Evolutionary conservation across 2,113 vertebrate genomes (phyloP), one percentile per base, ranked within the genome.

Genomic region (Rhineura floridana): DNA sequence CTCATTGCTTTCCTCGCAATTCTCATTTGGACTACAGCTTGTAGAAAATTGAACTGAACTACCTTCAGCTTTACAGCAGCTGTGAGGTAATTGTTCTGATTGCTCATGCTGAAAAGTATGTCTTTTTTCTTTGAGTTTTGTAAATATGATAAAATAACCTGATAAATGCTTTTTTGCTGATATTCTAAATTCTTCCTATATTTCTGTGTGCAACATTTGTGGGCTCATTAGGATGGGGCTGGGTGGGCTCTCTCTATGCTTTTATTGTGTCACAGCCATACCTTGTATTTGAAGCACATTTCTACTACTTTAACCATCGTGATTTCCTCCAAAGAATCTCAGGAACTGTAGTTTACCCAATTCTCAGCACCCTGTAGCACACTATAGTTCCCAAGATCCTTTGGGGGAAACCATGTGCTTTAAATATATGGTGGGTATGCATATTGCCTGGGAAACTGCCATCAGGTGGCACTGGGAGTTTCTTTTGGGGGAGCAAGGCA

Each of bases 1-100:
- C 88, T 93, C 89, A 87, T 82, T 50, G 78, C 80, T 93, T 94
- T 92, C 87, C 90, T 96, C 91, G 79, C 89, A 88, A 86, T 93
- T 96, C 89, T 91, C 42, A 91, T 93, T 93, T 94, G 91, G 83
- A 91, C 90, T 88, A 88, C 36, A n/a, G 62, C 88, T 94, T 90
- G 87, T 94, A 94, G 93, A 93, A 95, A 95, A 88, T 85, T 87
- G 88, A 83, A 77, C 88, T 0, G 1, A 96, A 90, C 84, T 94
- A 94, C 92, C 87, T 90, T 82, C 83, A 69, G 52, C 62, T 72
- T 88, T 90, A 76, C 69, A 87, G 85, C 92, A 62, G 90, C 86
- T 91, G 39, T 92, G 89, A 96, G 87, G 84, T 93, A 95, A 94
- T 93, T 96, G 92, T 91, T 75, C 93, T 91, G 96, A 95, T 87